Conservation (phyloP, 2,113 vertebrate species). For the Eulemur macaco region DNA sequence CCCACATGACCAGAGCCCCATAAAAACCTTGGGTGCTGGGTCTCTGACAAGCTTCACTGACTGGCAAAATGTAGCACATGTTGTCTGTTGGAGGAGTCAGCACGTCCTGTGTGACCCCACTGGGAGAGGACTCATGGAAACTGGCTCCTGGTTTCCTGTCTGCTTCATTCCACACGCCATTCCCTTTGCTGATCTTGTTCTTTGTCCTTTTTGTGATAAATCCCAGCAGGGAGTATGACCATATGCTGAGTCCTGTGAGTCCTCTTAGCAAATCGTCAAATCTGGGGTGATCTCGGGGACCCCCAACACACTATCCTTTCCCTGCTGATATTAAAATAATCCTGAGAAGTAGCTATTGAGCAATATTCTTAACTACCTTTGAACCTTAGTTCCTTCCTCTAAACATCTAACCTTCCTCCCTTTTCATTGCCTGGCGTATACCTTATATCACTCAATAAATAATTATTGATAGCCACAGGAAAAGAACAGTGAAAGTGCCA, state of each 20-base stretch:
- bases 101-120: neutral
- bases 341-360: neutral
- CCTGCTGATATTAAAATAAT: neutral
- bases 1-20: neutral
- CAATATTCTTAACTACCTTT: neutral
- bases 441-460: neutral
- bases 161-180: fast-evolving
- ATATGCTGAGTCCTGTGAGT: neutral
- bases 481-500: neutral
- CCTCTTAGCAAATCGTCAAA: neutral
- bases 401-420: neutral
- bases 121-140: neutral
- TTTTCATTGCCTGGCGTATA: neutral
- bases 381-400: neutral
- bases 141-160: neutral
- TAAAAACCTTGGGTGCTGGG: neutral
- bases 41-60: neutral
- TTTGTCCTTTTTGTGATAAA: neutral
- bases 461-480: neutral
- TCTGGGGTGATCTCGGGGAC: neutral
- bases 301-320: neutral
- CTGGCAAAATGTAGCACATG: fast-evolving
- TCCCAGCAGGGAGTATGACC: neutral
- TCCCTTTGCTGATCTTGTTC: neutral
- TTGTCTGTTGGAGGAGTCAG: no score